A percentile compares a stretch with the other conserved stretches of the same genome.
These are phyloP conservation scores for Colletes latitarsis DNA, from an alignment of 1,140 invertebrate genomes.

Conservation along the genomic window DNA sequence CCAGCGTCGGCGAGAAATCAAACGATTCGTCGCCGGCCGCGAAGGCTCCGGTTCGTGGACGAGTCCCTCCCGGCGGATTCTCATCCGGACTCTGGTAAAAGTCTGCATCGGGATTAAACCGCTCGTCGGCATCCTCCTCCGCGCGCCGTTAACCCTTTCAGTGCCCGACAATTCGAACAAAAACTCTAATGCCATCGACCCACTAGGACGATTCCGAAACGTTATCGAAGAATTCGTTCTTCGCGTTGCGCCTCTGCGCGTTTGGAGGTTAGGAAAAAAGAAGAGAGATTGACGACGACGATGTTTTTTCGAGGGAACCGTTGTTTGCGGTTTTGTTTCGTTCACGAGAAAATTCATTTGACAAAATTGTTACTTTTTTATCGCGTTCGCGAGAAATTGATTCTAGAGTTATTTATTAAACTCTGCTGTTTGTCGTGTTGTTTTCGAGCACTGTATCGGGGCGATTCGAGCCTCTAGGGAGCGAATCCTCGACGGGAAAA, in stretches of 20 bases:
- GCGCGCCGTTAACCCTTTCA: constrained; percentile 25
- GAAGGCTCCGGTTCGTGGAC: constrained; percentile 70
- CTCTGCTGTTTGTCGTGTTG: no score
- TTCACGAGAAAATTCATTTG: neutral
- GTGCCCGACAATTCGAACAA: neutral
- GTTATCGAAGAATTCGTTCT: neutral
- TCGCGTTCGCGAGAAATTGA: no score
- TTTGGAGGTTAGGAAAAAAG: no score
- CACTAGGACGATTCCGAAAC: neutral
- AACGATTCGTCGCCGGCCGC: constrained; percentile 68
- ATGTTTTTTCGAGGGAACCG: neutral
- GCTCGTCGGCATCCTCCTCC: constrained; percentile 15
- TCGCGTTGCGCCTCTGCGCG: neutral
- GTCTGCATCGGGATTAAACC: constrained; percentile 29
- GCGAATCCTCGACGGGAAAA: no score
- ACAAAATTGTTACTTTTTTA: no score
- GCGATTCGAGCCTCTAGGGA: no score
- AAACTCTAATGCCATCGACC: neutral
- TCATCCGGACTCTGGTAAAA: constrained; percentile 81
- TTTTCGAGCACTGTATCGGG: no score
- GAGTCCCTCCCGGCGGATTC: constrained; percentile 81
- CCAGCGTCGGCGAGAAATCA: constrained; percentile 72
- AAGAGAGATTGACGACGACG: neutral
- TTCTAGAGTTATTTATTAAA: no score
- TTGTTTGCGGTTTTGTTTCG: neutral